Base-by-base conservation (phyloP, 2,797 vertebrate genomes). In the Myoxocephalus aenaeus region DNA sequence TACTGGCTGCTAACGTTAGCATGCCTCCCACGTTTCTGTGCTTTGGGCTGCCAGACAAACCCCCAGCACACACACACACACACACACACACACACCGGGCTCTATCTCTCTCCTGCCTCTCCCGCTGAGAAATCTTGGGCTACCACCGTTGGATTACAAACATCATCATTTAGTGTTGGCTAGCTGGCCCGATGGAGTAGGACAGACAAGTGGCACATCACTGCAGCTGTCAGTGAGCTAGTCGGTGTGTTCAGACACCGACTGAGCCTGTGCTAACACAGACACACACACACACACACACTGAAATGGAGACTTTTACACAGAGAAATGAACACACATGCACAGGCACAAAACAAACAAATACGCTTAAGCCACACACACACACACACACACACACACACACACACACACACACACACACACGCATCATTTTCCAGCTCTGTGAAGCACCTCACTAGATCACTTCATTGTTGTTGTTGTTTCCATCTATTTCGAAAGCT, bases 41-140 rank as follows among this genome's bases (percentile, higher is more conserved):
- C 83, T 85, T 87, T 82, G 79, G 79, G 81, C 87, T 86, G 78
- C 82, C 82, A 86, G 78, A 88, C 88, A 83, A 76, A 70, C 46
- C 22, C 40, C 48, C 51, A 53, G 8, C 46, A 2, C 51, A 40
- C 34, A 64, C 57, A 46, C 40, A 67, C 70, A 68, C 66, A 58
- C 34, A 53, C 15, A 73, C 56, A 73, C 6, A 53, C 59, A 77
- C 63, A 75, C 22, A 69, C 53, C 38, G 46, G 58, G 63, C 71
- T 78, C 66, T 68, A 73, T 85, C 89, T 81, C 53, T 42, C 71
- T 82, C 54, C 53, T 50, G 53, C 69, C 72, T 84, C 72, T 84
- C 90, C 91, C 59, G 81, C 85, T 91, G 86, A 87, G 87, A 89
- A 84, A 85, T 90, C 77, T 87, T 34, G 46, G 82, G 88, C 84